Conservation (phyloP, 2,888 invertebrate genomes). For the Rapana venosa region DNA sequence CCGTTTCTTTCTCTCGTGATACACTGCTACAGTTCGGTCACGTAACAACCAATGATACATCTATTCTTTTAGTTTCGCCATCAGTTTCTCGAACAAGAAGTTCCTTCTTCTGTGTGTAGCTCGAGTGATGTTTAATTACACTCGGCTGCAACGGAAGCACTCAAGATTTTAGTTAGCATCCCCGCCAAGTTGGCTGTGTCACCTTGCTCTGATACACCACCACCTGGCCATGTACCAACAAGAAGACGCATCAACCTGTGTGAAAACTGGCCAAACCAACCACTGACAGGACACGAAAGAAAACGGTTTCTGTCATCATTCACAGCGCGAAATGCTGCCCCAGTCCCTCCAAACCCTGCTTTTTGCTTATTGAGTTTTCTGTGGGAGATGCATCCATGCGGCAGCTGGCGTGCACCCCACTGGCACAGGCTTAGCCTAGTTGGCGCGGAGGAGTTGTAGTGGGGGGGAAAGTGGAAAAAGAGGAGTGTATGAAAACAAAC, state of each 20-base stretch:
- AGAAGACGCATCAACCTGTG: background rate
- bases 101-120: too few relatives aligned
- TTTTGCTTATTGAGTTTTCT: background rate
- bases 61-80: too few relatives aligned
- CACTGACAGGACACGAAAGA: background rate
- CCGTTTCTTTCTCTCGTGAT: too few relatives aligned
- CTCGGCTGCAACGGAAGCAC: too few relatives aligned
- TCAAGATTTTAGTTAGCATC: too few relatives aligned
- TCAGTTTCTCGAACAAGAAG: too few relatives aligned
- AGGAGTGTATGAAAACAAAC: conserved; percentile 25
- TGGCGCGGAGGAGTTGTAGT: background rate
- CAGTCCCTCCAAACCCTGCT: background rate
- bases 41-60: too few relatives aligned
- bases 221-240: background rate
- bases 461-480: background rate
- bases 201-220: too few relatives aligned
- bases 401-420: background rate
- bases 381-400: background rate
- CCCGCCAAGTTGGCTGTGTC: too few relatives aligned
- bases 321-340: background rate
- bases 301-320: background rate
- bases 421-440: background rate
- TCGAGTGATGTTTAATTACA: too few relatives aligned
- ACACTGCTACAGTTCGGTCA: too few relatives aligned
- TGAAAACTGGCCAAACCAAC: background rate